Base-by-base conservation (phyloP, 2,113 vertebrate species). In the Emydocephalus ijimae region DNA sequence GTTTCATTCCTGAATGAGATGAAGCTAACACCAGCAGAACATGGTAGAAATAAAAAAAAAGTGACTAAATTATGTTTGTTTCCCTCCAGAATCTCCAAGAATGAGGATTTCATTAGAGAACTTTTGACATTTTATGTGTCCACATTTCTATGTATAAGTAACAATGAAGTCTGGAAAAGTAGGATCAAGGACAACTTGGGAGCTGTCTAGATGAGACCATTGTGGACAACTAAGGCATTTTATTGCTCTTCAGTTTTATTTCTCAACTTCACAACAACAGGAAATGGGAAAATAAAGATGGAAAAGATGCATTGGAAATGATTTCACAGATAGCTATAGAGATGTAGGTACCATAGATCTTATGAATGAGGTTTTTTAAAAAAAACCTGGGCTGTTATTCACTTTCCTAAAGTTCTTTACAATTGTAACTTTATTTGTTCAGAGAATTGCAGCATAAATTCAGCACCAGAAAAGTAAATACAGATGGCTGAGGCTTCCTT, bases 161-260 rank as follows among this genome's bases (percentile, higher is more conserved):
- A 92, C 74, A 86, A 90, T 34, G 59, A 64, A 81, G 92, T 61
- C 88, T 86, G 85, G 74, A 90, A 90, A 90, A 34, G 14, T 61
- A 15, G 29, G 48, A 88, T 74, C 3, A 2, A 29, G 69, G 15
- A 55, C 88, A 92, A 52, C 61, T 86, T 86, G 89, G 45, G 88
- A 87, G 45, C 88, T 64, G 74, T 43, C 74, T 48, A 9, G 88
- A 85, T 85, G 74, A 92, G 45, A 81, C 55, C 24, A 55, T 86
- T 56, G 61, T 23, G 59, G 55, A 39, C 74, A 59, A 85, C 92
- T 29, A 29, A 59, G 85, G 90, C 74, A 52, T 52, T 90, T 43
- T 85, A 23, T 57, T 10, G n/a, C 14, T 61, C 52, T 64, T 89
- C 39, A 7, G 2, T 57, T 92, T 69, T 88, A 85, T 48, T 57